Evolutionary conservation across 2,113 vertebrate genomes (phyloP).

Genomic region (Oriolus oriolus): DNA sequence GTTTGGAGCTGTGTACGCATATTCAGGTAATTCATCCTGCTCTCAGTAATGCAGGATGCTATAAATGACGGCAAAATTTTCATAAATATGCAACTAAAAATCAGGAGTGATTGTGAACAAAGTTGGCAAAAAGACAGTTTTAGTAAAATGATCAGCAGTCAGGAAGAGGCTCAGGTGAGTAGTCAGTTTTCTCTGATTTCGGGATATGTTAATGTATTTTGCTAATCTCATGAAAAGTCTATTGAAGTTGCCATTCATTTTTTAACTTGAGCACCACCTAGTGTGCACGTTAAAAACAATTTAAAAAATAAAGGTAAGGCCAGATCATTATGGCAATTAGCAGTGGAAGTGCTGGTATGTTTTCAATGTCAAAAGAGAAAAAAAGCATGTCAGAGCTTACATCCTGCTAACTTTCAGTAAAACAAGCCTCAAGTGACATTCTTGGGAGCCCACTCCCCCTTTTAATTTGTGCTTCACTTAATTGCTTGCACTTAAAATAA

Average conservation of each 20-base stretch:
- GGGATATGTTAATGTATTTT: neutral
- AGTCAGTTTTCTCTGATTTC: neutral
- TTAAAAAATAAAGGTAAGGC: neutral
- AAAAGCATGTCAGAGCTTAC: neutral
- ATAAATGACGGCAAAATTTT: neutral
- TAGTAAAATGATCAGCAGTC: neutral
- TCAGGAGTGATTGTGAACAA: neutral
- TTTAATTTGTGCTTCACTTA: neutral
- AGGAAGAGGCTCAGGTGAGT: neutral
- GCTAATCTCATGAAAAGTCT: neutral
- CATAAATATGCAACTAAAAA: neutral
- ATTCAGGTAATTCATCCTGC: neutral
- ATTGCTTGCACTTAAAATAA: neutral
- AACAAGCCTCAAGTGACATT: neutral
- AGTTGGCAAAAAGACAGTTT: neutral
- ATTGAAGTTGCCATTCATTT: neutral
- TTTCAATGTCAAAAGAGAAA: neutral
- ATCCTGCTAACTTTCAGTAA: neutral
- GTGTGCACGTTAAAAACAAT: slow-evolving; percentile 25
- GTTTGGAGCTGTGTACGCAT: neutral
- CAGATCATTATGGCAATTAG: neutral
- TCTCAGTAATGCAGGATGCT: neutral
- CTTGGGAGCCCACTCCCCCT: neutral
- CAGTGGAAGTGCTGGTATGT: neutral
- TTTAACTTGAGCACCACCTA: slow-evolving; percentile 64